phyloP scores from a whole-genome alignment of 2,797 vertebrate genomes.

The Microhierax caerulescens region DNA sequence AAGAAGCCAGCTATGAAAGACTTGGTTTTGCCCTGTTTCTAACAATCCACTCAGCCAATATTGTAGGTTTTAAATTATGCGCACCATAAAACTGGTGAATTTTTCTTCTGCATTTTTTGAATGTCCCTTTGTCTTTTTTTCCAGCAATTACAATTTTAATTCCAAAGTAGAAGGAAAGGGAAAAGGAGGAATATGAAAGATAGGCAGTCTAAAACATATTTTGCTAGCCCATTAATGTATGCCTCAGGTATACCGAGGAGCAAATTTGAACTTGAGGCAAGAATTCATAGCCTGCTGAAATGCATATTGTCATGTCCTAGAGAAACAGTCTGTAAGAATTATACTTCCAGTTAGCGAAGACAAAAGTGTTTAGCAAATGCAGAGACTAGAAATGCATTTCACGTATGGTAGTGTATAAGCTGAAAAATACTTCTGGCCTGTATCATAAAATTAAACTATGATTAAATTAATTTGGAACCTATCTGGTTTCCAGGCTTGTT shows the following conservation, averaged over 20 bases:
- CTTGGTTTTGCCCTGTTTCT: not conserved
- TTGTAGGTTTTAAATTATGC: not conserved
- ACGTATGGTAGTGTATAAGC: not conserved
- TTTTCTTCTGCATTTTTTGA: not conserved
- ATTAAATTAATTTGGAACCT: not conserved
- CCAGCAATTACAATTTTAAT: not conserved
- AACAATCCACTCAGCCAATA: not conserved
- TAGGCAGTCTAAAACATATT: not conserved
- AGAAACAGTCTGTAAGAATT: not conserved
- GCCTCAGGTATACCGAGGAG: not conserved
- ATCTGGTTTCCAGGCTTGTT: not conserved
- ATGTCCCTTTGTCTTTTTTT: not conserved
- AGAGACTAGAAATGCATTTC: not conserved
- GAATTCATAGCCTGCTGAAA: not conserved
- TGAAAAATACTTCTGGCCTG: not conserved
- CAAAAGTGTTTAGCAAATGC: not conserved
- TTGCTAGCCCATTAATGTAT: not conserved
- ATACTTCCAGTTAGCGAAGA: not conserved
- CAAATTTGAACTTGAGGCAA: not conserved
- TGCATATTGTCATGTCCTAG: not conserved
- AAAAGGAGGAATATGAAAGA: not conserved
- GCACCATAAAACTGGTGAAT: not conserved
- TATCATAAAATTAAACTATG: not conserved
- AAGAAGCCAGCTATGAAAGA: not conserved
- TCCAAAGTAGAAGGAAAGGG: not conserved